phyloP scores from a whole-genome alignment of 2,888 invertebrate species.

The Cotesia congregata region DNA sequence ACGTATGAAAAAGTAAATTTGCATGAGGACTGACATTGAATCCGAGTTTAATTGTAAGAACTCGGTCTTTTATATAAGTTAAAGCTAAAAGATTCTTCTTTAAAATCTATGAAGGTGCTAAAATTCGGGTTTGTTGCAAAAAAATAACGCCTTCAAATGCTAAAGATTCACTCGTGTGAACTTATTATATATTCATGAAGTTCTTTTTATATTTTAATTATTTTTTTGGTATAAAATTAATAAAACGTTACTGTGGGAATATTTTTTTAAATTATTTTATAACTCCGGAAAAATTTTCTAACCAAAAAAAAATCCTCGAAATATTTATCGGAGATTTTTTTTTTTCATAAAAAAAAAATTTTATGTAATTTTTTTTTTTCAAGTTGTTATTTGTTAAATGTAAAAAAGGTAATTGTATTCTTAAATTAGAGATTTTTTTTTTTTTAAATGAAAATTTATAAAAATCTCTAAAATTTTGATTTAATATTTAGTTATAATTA shows the following conservation, averaged over 20 bases:
- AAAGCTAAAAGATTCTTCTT: no score
- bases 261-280: neutral
- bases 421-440: no score
- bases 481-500: slow-evolving; percentile 40
- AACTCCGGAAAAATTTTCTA: neutral
- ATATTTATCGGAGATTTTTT: neutral
- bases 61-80: no score
- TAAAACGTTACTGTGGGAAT: neutral
- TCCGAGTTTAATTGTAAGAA: neutral
- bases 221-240: neutral
- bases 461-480: neutral
- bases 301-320: neutral
- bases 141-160: neutral
- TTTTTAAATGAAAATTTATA: no score
- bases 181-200: neutral
- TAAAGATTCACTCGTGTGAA: neutral
- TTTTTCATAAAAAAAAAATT: neutral
- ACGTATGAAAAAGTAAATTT: neutral
- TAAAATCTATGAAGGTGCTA: neutral
- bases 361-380: no score
- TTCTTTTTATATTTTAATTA: neutral
- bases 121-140: neutral
- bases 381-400: no score
- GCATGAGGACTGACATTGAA: neutral
- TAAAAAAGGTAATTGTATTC: no score